Evolutionary conservation across 2,888 invertebrate genomes (phyloP).

Genomic region (Acanthosepion pharaonis): DNA sequence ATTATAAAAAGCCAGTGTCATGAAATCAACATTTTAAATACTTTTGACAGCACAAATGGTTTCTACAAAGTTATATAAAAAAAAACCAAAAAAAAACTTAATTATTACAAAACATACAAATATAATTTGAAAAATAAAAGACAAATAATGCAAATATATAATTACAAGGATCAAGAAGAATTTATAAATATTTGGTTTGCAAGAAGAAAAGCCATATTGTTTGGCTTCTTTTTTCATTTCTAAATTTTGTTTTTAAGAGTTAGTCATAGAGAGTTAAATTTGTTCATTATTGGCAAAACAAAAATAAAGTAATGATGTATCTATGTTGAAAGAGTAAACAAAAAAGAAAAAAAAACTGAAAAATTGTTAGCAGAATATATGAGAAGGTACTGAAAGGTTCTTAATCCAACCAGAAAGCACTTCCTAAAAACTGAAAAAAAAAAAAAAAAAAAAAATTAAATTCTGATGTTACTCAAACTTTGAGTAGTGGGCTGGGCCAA

Average conservation of each 20-base stretch:
- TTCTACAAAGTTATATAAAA: background rate
- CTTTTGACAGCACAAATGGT: background rate
- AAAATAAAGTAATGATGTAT: background rate
- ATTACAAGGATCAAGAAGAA: too few species aligned
- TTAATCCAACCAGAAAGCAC: too few species aligned
- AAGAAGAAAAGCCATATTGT: accelerated
- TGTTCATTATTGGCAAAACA: background rate
- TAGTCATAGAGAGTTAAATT: background rate
- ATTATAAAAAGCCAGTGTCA: background rate
- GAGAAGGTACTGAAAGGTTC: too few species aligned
- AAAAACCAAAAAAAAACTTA: too few species aligned
- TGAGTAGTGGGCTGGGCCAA: too few species aligned
- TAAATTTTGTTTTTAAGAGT: background rate
- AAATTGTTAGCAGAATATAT: too few species aligned
- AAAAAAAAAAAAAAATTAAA: too few species aligned
- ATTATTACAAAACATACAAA: background rate
- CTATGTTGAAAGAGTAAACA: background rate
- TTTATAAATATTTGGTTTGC: too few species aligned
- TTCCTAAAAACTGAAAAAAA: too few species aligned
- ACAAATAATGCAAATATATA: background rate
- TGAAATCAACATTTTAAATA: background rate
- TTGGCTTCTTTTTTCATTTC: background rate
- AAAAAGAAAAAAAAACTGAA: too few species aligned
- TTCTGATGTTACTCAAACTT: too few species aligned
- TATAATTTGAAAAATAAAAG: background rate